Evolutionary conservation across 1,140 invertebrate genomes (phyloP).

Genomic region (Aphelenchoides fujianensis): DNA sequence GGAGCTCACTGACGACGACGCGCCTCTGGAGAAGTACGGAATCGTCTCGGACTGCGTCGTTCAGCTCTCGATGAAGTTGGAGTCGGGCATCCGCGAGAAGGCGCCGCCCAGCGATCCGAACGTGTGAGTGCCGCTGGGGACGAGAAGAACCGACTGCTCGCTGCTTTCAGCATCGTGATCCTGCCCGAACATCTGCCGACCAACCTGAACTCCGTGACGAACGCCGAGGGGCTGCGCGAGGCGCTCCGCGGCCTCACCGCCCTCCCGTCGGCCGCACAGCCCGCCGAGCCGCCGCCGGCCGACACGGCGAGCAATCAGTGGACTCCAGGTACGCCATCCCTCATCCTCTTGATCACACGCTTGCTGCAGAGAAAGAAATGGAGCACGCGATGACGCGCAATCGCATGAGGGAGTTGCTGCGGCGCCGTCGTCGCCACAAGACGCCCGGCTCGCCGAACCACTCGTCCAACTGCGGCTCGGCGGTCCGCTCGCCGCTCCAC

Average conservation of each 20-base stretch:
- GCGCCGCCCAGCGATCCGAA: neutral
- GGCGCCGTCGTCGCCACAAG: neutral
- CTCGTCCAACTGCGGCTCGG: neutral
- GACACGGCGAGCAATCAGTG: neutral
- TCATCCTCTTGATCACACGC: neutral
- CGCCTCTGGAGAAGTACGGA: neutral
- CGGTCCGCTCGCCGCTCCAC: neutral
- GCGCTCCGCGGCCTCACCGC: neutral
- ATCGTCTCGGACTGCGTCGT: neutral
- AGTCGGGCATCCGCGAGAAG: neutral
- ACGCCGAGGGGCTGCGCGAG: neutral
- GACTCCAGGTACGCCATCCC: neutral
- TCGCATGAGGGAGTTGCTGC: neutral
- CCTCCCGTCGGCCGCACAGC: too few relatives aligned
- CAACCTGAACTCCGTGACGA: too few relatives aligned
- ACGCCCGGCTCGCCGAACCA: neutral
- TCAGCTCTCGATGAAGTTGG: neutral
- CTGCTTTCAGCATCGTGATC: conserved; percentile 1
- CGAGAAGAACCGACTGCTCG: too few relatives aligned
- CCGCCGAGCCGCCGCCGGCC: too few relatives aligned
- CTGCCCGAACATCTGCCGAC: neutral
- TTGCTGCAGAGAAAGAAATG: neutral
- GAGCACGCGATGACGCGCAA: neutral
- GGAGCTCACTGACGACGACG: neutral
- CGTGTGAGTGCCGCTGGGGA: too few relatives aligned